Evolutionary conservation across 2,797 vertebrate genomes (phyloP).

Genomic region (Smutsia temminckii): DNA sequence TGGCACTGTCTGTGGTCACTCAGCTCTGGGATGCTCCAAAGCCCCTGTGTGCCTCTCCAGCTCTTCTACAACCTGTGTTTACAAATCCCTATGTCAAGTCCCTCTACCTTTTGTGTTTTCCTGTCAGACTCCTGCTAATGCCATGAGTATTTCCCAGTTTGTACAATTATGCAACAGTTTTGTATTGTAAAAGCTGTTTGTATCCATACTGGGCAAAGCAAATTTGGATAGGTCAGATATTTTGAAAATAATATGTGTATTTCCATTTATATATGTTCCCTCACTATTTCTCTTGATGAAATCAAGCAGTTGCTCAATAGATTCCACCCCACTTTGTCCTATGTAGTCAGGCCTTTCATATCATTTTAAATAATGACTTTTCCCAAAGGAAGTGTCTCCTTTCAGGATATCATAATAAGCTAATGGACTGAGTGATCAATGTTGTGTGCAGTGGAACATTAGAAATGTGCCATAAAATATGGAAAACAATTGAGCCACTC

Average conservation of each 20-base stretch:
- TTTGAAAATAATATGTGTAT: neutral
- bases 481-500: slow-evolving; percentile 67
- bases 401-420: slow-evolving; percentile 76
- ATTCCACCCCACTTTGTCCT: slow-evolving; percentile 37
- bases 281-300: slow-evolving; percentile 34
- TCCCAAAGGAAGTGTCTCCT: slow-evolving; percentile 75
- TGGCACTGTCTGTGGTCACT: neutral
- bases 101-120: neutral
- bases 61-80: neutral
- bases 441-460: slow-evolving; percentile 62
- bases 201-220: neutral
- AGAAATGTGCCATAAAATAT: slow-evolving; percentile 75
- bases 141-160: neutral
- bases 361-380: slow-evolving; percentile 76
- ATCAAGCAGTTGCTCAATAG: slow-evolving; percentile 52
- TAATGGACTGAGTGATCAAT: slow-evolving; percentile 78
- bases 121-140: neutral
- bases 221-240: neutral
- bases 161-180: neutral
- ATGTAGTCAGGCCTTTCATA: slow-evolving; percentile 25
- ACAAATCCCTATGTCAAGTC: neutral
- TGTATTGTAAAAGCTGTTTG: neutral
- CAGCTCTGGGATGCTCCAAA: neutral
- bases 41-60: neutral
- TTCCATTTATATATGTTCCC: neutral